Percentiles rank a stretch among this genome's conserved stretches.
These are phyloP conservation scores for Drosophila mimetica DNA, from an alignment of 2,888 invertebrate genomes.

Conservation along the genomic window DNA sequence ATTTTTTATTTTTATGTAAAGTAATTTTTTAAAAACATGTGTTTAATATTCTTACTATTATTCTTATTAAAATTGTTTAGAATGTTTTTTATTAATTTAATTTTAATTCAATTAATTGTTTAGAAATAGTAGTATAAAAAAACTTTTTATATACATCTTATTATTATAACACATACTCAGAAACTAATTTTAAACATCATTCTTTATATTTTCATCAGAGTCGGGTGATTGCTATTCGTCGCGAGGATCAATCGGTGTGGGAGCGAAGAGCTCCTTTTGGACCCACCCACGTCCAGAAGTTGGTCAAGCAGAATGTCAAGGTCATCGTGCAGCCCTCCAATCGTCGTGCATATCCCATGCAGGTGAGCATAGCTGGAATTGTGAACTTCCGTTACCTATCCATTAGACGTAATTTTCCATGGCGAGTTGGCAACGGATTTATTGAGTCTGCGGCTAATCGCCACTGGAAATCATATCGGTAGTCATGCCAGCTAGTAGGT, in stretches of 20 bases:
- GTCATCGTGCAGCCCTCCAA: conserved; percentile 99
- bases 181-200: not conserved
- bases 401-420: conserved; percentile 20
- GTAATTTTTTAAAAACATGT: too few species aligned
- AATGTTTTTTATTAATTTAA: too few species aligned
- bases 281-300: conserved; percentile 94
- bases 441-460: conserved; percentile 29
- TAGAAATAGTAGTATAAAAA: too few species aligned
- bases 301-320: conserved; percentile 94
- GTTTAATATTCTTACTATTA: too few species aligned
- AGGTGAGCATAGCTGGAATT: conserved; percentile 85
- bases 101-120: not conserved
- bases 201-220: conserved; percentile 81
- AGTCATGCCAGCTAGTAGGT: conserved; percentile 13
- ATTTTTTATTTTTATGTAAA: too few species aligned
- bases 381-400: not conserved
- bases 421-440: conserved; percentile 32
- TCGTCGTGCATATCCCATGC: conserved; percentile 98
- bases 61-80: too few species aligned
- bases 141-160: too few species aligned
- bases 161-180: too few species aligned
- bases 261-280: conserved; percentile 97
- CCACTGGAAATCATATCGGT: conserved; percentile 33
- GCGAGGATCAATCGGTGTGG: conserved; percentile 98
- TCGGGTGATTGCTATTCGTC: conserved; percentile 92